phyloP scores from a whole-genome alignment of 2,888 invertebrate genomes.

The Helicoverpa assulta region DNA sequence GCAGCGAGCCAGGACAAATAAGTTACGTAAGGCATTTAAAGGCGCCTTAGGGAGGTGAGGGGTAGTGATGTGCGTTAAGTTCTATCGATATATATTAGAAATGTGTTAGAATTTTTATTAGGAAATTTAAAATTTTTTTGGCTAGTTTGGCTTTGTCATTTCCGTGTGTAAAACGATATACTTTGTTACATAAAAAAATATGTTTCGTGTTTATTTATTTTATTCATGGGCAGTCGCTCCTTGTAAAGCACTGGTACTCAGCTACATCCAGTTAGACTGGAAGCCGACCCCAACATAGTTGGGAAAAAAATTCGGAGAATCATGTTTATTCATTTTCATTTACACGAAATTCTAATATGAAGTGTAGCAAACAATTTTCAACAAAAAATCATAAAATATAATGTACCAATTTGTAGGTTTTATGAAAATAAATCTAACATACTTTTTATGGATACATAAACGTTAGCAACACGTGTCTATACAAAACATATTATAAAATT shows the following conservation, averaged over 20 bases:
- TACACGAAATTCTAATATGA: too few species aligned
- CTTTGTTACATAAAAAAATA: too few species aligned
- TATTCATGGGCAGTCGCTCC: too few species aligned
- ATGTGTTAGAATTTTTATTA: background rate
- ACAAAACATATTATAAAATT: background rate
- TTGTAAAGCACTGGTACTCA: too few species aligned
- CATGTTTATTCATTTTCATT: too few species aligned
- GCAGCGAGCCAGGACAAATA: conserved; percentile 65
- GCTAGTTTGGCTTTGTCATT: background rate
- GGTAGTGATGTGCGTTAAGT: conserved; percentile 37
- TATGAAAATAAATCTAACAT: background rate
- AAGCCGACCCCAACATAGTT: too few species aligned
- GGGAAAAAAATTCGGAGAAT: too few species aligned
- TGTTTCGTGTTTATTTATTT: too few species aligned
- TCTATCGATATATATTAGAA: conserved; percentile 15
- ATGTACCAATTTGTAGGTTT: background rate
- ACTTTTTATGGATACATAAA: background rate
- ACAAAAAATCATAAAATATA: conserved; percentile 1
- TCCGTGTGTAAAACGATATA: too few species aligned
- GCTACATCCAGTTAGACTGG: too few species aligned
- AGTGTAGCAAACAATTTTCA: too few species aligned
- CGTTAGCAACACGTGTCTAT: background rate
- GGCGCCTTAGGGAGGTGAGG: conserved; percentile 45
- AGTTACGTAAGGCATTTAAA: conserved; percentile 63
- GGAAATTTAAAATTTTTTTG: background rate